Percentiles rank a stretch among this genome's conserved stretches.
These are phyloP conservation scores for Heteromurus nitidus DNA, from an alignment of 2,888 invertebrate species.

Conservation along the genomic window DNA sequence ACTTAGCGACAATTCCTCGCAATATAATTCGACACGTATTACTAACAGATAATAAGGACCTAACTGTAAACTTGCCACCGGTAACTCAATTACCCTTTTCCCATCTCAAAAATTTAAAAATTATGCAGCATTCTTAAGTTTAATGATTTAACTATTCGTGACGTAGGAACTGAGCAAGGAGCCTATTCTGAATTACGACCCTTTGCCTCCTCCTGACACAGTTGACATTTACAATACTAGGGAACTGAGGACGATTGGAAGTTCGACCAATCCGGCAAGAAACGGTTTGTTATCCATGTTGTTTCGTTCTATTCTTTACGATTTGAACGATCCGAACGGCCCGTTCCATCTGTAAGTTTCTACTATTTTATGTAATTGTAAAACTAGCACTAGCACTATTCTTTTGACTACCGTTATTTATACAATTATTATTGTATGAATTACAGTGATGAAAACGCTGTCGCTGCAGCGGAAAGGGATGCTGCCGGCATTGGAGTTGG, in stretches of 20 bases:
- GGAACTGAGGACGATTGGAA: conserved; percentile 65
- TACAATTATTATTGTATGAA: no score
- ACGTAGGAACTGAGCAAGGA: conserved; percentile 77
- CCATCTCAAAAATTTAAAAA: neutral
- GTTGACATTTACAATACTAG: conserved; percentile 82
- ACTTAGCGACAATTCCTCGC: conserved; percentile 80
- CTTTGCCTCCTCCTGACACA: conserved; percentile 85
- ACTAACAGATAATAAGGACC: conserved; percentile 83
- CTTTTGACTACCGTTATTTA: no score
- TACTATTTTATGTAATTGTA: neutral
- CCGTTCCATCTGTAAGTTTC: conserved; percentile 40
- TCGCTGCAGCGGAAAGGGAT: conserved; percentile 69
- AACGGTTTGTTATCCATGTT: conserved; percentile 78
- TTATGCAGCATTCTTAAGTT: neutral
- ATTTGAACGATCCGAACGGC: conserved; percentile 80
- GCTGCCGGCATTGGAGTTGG: conserved; percentile 73
- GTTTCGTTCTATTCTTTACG: conserved; percentile 82
- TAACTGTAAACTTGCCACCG: conserved; percentile 79
- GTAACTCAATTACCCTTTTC: no score
- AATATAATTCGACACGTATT: conserved; percentile 84
- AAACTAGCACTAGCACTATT: no score
- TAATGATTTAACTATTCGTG: no score
- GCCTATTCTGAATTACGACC: conserved; percentile 85
- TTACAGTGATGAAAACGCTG: conserved; percentile 52
- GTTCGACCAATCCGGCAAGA: conserved; percentile 72